Evolutionary conservation across 2,113 vertebrate genomes (phyloP), one percentile per base, ranked within the genome.

Genomic region (Aldabrachelys gigantea): DNA sequence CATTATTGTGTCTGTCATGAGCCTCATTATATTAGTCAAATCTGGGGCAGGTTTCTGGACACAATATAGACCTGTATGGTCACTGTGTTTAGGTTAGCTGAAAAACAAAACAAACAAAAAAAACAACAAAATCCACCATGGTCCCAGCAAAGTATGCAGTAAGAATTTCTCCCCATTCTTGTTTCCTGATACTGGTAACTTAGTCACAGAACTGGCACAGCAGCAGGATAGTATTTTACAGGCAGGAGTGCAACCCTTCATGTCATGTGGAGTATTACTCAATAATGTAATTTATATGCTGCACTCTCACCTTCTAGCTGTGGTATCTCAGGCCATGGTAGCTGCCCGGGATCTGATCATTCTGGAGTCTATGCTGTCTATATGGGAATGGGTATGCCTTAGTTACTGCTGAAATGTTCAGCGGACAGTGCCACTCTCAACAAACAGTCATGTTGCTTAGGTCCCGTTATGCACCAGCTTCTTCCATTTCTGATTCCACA

Each of bases 351-450:
- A n/a, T 5, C 1, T 0, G 5, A 21, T 41, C 4, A 17, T 80
- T 87, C 22, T 41, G 44, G 38, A 83, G 3, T 69, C 4, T 84
- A 14, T 85, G 25, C 80, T 87, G 54, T 29, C 84, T 52, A 11
- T 0, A 0, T 78, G 53, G 35, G 8, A 14, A n/a, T 29, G 16
- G 44, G 25, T 79, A 89, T n/a, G 2, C 38, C 86, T 96, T 47
- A 80, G 35, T 27, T 29, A 13, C 27, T 44, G 17, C 0, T 0
- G 5, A 76, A 49, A 84, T 79, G 88, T 56, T 82, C 84, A 79
- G 85, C 5, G 41, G 62, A 3, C 0, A 2, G 5, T 80, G 72
- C 2, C 84, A 25, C 69, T 94, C 91, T 50, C 89, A 92, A 94
- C 56, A 82, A 93, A 83, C 31, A 93, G 89, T 29, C 3, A n/a